A percentile compares a stretch with the other conserved stretches of the same genome.
Evolutionary conservation across 2,888 invertebrate genomes (phyloP).

Genomic region (Cataglyphis livida): DNA sequence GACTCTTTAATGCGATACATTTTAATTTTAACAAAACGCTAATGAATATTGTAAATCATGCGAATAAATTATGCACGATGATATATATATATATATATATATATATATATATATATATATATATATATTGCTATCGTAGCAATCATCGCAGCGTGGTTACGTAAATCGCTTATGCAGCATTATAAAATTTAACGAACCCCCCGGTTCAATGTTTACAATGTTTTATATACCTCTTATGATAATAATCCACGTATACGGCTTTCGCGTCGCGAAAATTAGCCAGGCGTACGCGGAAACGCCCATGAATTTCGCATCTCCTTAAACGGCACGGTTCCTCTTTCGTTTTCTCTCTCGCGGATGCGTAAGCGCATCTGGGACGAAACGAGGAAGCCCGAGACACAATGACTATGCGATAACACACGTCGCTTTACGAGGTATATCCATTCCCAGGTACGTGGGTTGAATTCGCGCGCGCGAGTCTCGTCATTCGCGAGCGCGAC

Average conservation of each 20-base stretch:
- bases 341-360: conserved; percentile 32
- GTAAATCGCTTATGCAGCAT: background rate
- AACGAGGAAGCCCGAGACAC: conserved; percentile 64
- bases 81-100: background rate
- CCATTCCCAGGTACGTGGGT: conserved; percentile 65
- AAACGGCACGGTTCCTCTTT: conserved; percentile 49
- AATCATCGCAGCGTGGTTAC: conserved; percentile 2
- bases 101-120: background rate
- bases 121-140: background rate
- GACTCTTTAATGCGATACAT: background rate
- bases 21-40: conserved; percentile 26
- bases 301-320: conserved; percentile 64
- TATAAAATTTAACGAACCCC: conserved; percentile 33
- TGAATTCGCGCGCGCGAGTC: conserved; percentile 57
- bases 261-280: conserved; percentile 28
- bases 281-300: background rate
- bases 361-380: conserved; percentile 59
- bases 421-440: conserved; percentile 66
- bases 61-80: background rate
- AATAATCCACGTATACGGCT: conserved; percentile 10
- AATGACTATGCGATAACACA: conserved; percentile 73
- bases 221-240: background rate
- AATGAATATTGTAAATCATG: conserved; percentile 18
- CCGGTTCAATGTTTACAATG: conserved; percentile 5
- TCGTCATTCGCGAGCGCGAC: conserved; percentile 49